Base-by-base conservation (phyloP, 2,888 invertebrate genomes). In the Colostygia pectinataria region DNA sequence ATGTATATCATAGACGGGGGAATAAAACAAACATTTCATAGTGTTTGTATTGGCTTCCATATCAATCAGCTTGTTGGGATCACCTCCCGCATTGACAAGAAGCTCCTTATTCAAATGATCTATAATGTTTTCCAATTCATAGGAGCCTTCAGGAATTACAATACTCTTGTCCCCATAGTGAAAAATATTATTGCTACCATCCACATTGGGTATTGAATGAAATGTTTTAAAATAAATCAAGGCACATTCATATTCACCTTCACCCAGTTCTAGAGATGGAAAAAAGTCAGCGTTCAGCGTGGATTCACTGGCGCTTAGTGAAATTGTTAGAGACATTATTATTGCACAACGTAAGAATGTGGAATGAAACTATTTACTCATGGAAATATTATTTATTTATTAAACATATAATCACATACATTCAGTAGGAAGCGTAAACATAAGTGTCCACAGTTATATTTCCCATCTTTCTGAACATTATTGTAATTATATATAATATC, bases 151-250 rank as follows among this genome's bases (percentile, higher is more conserved):
- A 31, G 31, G 31, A 9, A 33, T 33, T 33, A 18, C 2, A 33
- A 33, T 33, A 20, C 18, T 6, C n/a, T 20, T 20, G 4, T n/a
- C 10, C 1, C 33, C 33, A 33, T 20, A 33, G 10, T 33, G 33
- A 33, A 33, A 33, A 4, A 33, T 6, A 14, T 31, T 54, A 27
- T 54, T 50, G 34, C 42, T 50, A 18, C 14, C 24, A 39, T 54
- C 53, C 13, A 47, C 45, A 37, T 54, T 47, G 1, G 46, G 50
- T 10, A 54, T 54, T 18, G 50, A 43, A 32, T 54, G 44, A 31
- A 45, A 48, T 7, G 47, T 52, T 28, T 55, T 51, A 10, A 51
- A 48, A 14, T 51, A 41, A n/a, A 48, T 20, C 29, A 29, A 18
- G n/a, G 33, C 33, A 20, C 33, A 23, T 9, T 37, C 31, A 38